Conservation (phyloP, 2,113 vertebrate genomes). For the Notarius lentiginosus region DNA sequence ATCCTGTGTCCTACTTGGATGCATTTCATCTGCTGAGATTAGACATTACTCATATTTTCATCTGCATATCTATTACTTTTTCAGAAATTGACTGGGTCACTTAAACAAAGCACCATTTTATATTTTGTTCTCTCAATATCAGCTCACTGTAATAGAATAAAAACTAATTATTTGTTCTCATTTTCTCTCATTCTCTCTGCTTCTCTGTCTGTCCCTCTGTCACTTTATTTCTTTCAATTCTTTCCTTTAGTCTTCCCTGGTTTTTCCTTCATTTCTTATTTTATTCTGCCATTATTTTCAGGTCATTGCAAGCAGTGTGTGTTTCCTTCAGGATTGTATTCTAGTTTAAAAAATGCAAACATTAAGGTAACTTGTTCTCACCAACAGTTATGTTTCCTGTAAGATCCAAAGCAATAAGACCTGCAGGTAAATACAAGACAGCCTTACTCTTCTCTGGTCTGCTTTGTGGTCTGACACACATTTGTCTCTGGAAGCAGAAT, state of each 20-base stretch:
- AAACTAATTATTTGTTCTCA: background rate
- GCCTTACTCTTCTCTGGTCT: background rate
- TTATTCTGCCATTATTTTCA: background rate
- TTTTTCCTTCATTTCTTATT: background rate
- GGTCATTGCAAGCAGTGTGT: background rate
- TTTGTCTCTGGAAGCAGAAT: background rate
- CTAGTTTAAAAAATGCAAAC: background rate
- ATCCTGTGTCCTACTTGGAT: background rate
- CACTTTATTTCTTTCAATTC: background rate
- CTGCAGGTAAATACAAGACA: constrained; percentile 46
- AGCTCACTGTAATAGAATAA: background rate
- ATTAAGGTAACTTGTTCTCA: constrained; percentile 31
- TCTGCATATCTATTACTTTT: background rate
- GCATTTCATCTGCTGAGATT: background rate
- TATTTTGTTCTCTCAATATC: background rate
- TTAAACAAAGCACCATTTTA: background rate
- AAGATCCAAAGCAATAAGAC: constrained; percentile 56
- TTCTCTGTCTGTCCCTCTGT: background rate
- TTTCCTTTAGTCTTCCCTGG: background rate
- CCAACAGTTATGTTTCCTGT: constrained; percentile 56
- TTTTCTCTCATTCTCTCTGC: background rate
- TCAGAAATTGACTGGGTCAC: background rate
- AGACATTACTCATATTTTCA: background rate
- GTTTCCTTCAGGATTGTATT: background rate
- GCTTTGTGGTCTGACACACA: background rate